Evolutionary conservation across 2,888 invertebrate genomes (phyloP).

Genomic region (Drosophila atripex): DNA sequence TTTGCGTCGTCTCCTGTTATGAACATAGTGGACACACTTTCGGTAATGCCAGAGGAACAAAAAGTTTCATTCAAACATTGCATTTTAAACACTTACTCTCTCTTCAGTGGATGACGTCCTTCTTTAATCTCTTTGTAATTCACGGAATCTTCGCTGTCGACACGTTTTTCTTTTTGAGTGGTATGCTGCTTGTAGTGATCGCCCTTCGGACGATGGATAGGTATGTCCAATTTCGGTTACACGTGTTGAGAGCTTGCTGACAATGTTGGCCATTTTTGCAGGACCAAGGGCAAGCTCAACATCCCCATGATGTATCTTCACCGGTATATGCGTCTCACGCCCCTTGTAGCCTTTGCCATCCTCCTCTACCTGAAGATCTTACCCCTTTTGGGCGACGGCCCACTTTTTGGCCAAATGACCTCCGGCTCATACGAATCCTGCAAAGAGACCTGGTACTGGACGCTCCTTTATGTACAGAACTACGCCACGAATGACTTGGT

Average conservation of each 20-base stretch:
- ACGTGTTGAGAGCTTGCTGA: background rate
- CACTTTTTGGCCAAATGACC: slow-evolving; percentile 80
- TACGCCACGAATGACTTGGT: slow-evolving; percentile 77
- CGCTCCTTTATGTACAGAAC: slow-evolving; percentile 84
- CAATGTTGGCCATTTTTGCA: slow-evolving; percentile 5
- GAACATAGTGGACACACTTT: slow-evolving; percentile 46
- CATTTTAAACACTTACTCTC: background rate
- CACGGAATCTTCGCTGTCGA: slow-evolving; percentile 85
- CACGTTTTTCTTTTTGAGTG: slow-evolving; percentile 86
- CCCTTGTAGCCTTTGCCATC: slow-evolving; percentile 84
- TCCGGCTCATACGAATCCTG: slow-evolving; percentile 59
- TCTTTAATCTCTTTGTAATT: slow-evolving; percentile 62
- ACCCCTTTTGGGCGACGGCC: slow-evolving; percentile 84
- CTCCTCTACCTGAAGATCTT: slow-evolving; percentile 83
- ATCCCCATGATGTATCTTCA: slow-evolving; percentile 75
- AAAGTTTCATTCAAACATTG: slow-evolving; percentile 18
- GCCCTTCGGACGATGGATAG: slow-evolving; percentile 64
- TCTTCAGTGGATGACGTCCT: slow-evolving; percentile 52
- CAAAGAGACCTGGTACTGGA: slow-evolving; percentile 83
- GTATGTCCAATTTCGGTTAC: slow-evolving; percentile 28
- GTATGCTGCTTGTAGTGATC: slow-evolving; percentile 84
- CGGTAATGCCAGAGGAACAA: slow-evolving; percentile 39
- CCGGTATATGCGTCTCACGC: slow-evolving; percentile 84
- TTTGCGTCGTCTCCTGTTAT: slow-evolving; percentile 43
- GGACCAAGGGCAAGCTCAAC: slow-evolving; percentile 65